Evolutionary conservation across 35 echinoderm and acorn worm species (phyloP), one percentile per base, ranked within the genome.

Genomic region (Eucidaris tribuloides): DNA sequence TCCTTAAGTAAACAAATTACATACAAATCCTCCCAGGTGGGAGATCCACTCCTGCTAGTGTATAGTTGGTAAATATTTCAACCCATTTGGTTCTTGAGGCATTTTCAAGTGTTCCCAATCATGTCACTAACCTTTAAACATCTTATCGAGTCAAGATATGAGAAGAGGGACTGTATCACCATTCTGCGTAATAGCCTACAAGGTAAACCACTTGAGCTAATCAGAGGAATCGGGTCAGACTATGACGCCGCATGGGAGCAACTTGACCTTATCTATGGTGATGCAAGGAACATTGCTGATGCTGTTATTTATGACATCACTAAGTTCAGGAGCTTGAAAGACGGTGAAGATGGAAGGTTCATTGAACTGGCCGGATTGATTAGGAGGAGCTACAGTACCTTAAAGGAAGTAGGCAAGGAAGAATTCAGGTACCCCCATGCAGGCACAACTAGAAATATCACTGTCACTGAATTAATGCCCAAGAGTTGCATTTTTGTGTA

Each of bases 211-310:
- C 24, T 71, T 9, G 88, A 91, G 23, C 45, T 91, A 27, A 85
- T 91, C 25, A 58, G 57, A 56, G 87, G 87, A 2, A 89, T 89
- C 7, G 81, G 88, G 17, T 38, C 65, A 7, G 88, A 90, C 42
- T 90, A 85, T 62, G 82, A 84, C 17, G 81, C 88, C n/a, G 88
- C 55, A 2, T 77, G 65, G 81, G 88, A 83, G 29, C 85, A 90
- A 27, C 57, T 90, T 3, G 80, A 89, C 64, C 45, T 82, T 3
- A 80, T 90, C 18, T 90, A 90, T 85, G 80, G 70, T 22, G 88
- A 90, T 41, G 65, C 82, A 48, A 48, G 71, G 33, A 55, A 85
- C 30, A 42, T 90, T 35, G 81, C 88, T 46, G 81, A 90, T 76
- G 65, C 70, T 7, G 64, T 90, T 31, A 79, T 76, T 24, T 28